A percentile compares a stretch with the other conserved stretches of the same genome.
phyloP scores from a whole-genome alignment of 2,797 vertebrate genomes.

The Phylloscopus collybita region DNA sequence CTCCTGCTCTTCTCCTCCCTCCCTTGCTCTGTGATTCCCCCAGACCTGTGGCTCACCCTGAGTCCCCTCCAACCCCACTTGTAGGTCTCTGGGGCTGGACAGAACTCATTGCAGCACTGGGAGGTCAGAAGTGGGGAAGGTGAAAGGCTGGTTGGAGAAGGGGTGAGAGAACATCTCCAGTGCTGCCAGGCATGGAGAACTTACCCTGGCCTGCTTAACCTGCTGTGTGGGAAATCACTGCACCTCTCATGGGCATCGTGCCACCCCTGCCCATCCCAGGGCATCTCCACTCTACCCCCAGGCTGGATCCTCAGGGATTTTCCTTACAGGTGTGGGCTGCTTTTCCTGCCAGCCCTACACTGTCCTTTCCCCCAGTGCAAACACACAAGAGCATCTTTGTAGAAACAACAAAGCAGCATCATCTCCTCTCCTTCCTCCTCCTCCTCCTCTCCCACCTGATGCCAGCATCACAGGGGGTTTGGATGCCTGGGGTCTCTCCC shows the following conservation, averaged over 20 bases:
- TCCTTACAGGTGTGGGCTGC: fast-evolving
- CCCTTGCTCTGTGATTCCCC: neutral
- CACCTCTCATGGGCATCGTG: fast-evolving
- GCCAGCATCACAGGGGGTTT: fast-evolving
- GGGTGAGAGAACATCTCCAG: neutral
- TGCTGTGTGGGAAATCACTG: neutral
- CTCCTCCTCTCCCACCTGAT: neutral
- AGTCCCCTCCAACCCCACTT: neutral
- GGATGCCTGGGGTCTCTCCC: neutral
- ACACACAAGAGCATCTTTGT: fast-evolving
- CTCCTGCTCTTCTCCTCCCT: neutral
- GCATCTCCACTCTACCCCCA: fast-evolving
- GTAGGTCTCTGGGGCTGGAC: neutral
- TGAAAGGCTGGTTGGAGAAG: neutral
- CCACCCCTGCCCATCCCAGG: neutral
- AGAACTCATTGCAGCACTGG: neutral
- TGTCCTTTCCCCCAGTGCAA: neutral
- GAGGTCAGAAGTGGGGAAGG: neutral
- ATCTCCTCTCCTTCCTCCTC: neutral
- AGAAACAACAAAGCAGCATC: neutral
- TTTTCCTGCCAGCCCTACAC: fast-evolving
- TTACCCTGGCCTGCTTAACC: neutral
- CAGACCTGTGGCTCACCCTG: fast-evolving
- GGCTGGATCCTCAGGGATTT: neutral
- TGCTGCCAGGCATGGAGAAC: neutral